Percentiles rank a stretch among this genome's conserved stretches.
These are phyloP conservation scores for Mamestra brassicae DNA, from an alignment of 2,888 invertebrate genomes.

Conservation along the genomic window DNA sequence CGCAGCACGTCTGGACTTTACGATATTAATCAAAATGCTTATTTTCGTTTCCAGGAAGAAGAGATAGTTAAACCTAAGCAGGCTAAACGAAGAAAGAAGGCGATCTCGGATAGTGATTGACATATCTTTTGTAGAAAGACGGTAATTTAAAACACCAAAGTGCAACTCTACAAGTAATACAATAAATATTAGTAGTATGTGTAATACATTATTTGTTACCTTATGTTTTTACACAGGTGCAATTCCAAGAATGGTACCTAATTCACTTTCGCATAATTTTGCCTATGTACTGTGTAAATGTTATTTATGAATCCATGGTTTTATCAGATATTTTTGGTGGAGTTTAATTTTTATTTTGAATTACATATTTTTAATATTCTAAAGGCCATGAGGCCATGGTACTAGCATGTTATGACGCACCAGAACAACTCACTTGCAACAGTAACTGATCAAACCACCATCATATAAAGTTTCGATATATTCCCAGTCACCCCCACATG, in stretches of 20 bases:
- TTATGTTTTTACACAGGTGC: constrained; percentile 80
- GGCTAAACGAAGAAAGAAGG: constrained; percentile 97
- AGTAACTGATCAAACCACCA: constrained; percentile 51
- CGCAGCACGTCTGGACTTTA: neutral
- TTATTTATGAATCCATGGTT: constrained; percentile 65
- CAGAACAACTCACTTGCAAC: constrained; percentile 47
- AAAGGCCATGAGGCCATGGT: constrained; percentile 51
- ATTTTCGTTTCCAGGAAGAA: constrained; percentile 93
- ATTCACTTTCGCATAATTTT: constrained; percentile 71
- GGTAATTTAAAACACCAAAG: constrained; percentile 89
- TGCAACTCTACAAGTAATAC: constrained; percentile 87
- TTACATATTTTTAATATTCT: constrained; percentile 44
- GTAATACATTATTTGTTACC: constrained; percentile 80
- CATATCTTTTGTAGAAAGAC: constrained; percentile 86
- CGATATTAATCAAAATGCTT: neutral
- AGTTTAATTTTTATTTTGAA: constrained; percentile 46
- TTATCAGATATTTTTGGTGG: constrained; percentile 56
- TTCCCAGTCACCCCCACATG: too few relatives aligned
- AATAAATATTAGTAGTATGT: constrained; percentile 82
- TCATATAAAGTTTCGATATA: constrained; percentile 12
- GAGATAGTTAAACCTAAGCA: constrained; percentile 97
- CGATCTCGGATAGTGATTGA: constrained; percentile 98
- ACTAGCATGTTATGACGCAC: constrained; percentile 49
- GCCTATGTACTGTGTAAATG: constrained; percentile 73
- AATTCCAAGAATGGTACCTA: constrained; percentile 85